Conservation (phyloP, 1,140 invertebrate genomes). For the Bursaphelenchus mucronatus region DNA sequence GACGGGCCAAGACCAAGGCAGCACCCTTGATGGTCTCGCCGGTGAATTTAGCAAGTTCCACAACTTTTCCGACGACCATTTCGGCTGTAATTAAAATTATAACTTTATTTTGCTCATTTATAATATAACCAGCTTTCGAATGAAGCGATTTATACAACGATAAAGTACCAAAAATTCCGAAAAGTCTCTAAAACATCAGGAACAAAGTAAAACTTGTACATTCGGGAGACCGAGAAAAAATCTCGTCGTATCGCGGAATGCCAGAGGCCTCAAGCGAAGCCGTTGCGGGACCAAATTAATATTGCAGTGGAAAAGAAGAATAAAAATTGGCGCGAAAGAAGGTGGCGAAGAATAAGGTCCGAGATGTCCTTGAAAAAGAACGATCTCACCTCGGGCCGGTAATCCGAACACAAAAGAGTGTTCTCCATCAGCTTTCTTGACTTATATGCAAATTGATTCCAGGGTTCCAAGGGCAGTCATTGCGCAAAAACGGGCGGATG, state of each 20-base stretch:
- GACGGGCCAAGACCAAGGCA: conserved; percentile 41
- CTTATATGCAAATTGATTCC: not conserved
- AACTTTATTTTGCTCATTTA: not conserved
- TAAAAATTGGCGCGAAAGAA: not conserved
- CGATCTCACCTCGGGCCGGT: not conserved
- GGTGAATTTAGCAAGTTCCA: conserved; percentile 36
- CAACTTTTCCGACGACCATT: conserved; percentile 12
- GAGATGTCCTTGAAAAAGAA: not conserved
- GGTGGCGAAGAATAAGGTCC: not conserved
- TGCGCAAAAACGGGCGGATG: not conserved
- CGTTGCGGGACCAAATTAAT: no score
- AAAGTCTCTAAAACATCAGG: not conserved
- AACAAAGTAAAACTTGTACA: not conserved
- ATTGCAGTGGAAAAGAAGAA: not conserved
- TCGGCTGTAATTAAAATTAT: not conserved
- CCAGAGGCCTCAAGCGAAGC: no score
- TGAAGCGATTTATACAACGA: not conserved
- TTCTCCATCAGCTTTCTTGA: not conserved
- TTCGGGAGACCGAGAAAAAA: not conserved
- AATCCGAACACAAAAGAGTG: conserved; percentile 1
- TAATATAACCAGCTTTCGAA: not conserved
- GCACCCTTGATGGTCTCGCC: conserved; percentile 48
- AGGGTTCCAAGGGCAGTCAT: not conserved
- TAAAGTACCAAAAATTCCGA: not conserved
- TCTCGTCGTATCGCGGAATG: not conserved